phyloP scores from a whole-genome alignment of 2,888 invertebrate genomes.

The Tuta absoluta region DNA sequence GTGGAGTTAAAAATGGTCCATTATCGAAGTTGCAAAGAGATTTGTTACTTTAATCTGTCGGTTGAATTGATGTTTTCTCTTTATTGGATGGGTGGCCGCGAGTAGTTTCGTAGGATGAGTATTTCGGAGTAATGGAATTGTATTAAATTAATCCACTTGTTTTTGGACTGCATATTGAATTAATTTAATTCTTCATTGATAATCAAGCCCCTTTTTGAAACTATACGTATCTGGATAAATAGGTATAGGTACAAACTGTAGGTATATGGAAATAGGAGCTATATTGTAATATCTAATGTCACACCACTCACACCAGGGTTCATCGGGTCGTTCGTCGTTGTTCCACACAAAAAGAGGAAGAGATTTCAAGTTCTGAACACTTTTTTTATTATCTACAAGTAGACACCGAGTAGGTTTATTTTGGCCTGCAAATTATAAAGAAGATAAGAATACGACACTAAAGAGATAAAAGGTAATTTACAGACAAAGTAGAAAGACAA shows the following conservation, averaged over 20 bases:
- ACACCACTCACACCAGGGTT: too few relatives aligned
- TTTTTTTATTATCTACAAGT: too few relatives aligned
- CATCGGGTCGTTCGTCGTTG: too few relatives aligned
- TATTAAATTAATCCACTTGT: background rate
- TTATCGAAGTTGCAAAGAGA: constrained; percentile 42
- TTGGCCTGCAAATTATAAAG: too few relatives aligned
- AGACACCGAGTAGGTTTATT: too few relatives aligned
- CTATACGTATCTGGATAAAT: too few relatives aligned
- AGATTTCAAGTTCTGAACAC: too few relatives aligned
- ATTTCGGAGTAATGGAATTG: constrained; percentile 3
- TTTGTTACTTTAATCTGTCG: constrained; percentile 20
- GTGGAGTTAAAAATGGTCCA: constrained; percentile 38
- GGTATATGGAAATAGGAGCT: too few relatives aligned
- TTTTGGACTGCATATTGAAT: background rate
- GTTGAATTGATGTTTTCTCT: constrained; percentile 19
- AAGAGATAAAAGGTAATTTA: background rate
- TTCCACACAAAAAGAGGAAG: too few relatives aligned
- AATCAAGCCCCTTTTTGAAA: too few relatives aligned
- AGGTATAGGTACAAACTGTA: too few relatives aligned
- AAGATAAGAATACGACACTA: background rate
- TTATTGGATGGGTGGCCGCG: constrained; percentile 20
- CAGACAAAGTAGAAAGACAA: background rate
- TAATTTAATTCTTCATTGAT: background rate
- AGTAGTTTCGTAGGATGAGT: constrained; percentile 7
- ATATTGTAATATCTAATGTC: too few relatives aligned